These are phyloP conservation scores for Podarcis muralis DNA, from an alignment of 2,113 vertebrate genomes.

Conservation along the genomic window DNA sequence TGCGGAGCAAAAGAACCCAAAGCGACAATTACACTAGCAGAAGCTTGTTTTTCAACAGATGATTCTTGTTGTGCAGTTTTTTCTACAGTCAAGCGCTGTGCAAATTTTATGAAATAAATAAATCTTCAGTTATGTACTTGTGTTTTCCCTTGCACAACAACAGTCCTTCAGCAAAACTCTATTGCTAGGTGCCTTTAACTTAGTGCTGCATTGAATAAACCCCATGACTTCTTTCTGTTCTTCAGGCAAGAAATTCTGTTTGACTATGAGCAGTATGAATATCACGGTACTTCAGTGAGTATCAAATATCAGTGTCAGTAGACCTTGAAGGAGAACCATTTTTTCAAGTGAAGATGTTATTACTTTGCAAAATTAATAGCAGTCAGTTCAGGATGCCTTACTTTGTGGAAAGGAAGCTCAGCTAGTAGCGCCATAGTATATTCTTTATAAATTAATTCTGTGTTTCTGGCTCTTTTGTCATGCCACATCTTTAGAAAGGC, in stretches of 20 bases:
- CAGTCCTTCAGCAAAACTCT: no score
- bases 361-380: background rate
- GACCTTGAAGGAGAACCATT: background rate
- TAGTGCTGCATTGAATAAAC: no score
- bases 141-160: no score
- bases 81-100: no score
- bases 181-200: no score
- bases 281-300: conserved; percentile 96
- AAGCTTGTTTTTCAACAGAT: no score
- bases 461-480: no score
- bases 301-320: background rate
- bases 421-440: background rate
- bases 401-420: background rate
- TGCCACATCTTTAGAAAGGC: background rate
- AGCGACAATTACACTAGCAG: no score
- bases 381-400: background rate
- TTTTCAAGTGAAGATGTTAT: background rate
- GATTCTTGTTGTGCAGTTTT: no score
- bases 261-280: conserved; percentile 98
- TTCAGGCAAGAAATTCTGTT: conserved; percentile 93
- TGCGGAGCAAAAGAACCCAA: no score
- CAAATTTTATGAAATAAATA: no score
- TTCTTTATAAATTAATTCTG: background rate
- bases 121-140: no score
- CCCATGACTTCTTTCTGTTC: conserved; percentile 19